Conservation (phyloP, 2,888 invertebrate genomes). For the Lacanobia oleracea region DNA sequence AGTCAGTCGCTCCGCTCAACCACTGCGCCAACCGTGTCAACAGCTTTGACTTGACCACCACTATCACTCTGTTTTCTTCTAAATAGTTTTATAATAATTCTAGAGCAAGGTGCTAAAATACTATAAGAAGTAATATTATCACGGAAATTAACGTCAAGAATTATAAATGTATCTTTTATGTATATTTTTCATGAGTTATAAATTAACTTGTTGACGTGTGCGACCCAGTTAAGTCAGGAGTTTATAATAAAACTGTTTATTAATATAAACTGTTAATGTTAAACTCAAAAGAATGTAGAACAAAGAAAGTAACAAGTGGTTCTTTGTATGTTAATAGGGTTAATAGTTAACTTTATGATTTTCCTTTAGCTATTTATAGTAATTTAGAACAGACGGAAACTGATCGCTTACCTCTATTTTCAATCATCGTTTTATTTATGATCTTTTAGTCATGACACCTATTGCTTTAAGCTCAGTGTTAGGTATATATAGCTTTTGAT, state of each 20-base stretch:
- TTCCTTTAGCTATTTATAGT: neutral
- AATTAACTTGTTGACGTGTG: conserved; percentile 39
- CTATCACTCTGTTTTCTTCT: neutral
- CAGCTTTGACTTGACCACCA: too few relatives aligned
- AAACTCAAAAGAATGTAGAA: conserved; percentile 30
- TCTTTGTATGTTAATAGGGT: conserved; percentile 4
- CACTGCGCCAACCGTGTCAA: too few relatives aligned
- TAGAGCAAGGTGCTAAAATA: conserved; percentile 23
- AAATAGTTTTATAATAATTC: conserved; percentile 6
- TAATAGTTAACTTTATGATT: conserved; percentile 6
- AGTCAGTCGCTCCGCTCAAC: too few relatives aligned
- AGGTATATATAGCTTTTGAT: too few relatives aligned
- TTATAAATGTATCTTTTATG: conserved; percentile 38
- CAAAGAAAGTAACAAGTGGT: conserved; percentile 46
- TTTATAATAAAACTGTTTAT: conserved; percentile 45
- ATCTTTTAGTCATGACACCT: too few relatives aligned
- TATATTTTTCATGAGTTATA: conserved; percentile 41
- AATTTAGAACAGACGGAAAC: neutral
- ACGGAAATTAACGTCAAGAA: conserved; percentile 41
- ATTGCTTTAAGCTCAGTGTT: neutral
- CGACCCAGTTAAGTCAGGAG: conserved; percentile 45
- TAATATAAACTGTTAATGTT: conserved; percentile 29
- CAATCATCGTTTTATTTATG: too few relatives aligned
- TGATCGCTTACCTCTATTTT: neutral
- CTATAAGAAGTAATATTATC: conserved; percentile 2